Evolutionary conservation across 2,797 vertebrate genomes (phyloP).

Genomic region (Thalassophryne amazonica): DNA sequence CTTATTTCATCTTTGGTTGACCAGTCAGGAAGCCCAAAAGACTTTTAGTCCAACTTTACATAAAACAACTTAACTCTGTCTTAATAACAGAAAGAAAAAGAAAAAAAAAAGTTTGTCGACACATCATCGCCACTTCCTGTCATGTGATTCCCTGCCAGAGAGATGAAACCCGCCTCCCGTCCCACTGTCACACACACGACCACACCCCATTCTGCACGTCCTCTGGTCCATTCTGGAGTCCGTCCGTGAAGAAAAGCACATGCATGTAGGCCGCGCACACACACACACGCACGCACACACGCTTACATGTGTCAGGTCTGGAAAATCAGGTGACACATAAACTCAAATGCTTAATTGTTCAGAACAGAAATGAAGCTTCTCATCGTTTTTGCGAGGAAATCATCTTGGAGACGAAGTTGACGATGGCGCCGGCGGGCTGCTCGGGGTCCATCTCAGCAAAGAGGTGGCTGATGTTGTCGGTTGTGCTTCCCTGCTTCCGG

Average conservation of each 20-base stretch:
- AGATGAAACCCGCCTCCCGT: conserved; percentile 51
- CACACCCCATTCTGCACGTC: conserved; percentile 86
- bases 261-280: conserved; percentile 28
- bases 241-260: conserved; percentile 81
- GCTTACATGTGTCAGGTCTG: conserved; percentile 38
- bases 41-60: conserved; percentile 67
- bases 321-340: conserved; percentile 52
- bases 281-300: conserved; percentile 5
- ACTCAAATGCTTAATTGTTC: conserved; percentile 36
- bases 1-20: conserved; percentile 76
- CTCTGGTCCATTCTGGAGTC: conserved; percentile 86
- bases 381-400: conserved; percentile 92
- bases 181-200: conserved; percentile 73
- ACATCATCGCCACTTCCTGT: conserved; percentile 59
- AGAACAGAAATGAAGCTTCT: conserved; percentile 62
- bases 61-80: conserved; percentile 71
- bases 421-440: conserved; percentile 93
- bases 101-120: conserved; percentile 55
- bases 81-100: conserved; percentile 40
- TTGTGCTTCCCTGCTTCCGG: conserved; percentile 96
- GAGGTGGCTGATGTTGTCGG: conserved; percentile 97
- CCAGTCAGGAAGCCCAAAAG: conserved; percentile 72
- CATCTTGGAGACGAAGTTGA: conserved; percentile 97
- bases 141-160: conserved; percentile 57
- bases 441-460: conserved; percentile 94